phyloP scores from a whole-genome alignment of 2,797 vertebrate species.

The Sebastes paucispinis region DNA sequence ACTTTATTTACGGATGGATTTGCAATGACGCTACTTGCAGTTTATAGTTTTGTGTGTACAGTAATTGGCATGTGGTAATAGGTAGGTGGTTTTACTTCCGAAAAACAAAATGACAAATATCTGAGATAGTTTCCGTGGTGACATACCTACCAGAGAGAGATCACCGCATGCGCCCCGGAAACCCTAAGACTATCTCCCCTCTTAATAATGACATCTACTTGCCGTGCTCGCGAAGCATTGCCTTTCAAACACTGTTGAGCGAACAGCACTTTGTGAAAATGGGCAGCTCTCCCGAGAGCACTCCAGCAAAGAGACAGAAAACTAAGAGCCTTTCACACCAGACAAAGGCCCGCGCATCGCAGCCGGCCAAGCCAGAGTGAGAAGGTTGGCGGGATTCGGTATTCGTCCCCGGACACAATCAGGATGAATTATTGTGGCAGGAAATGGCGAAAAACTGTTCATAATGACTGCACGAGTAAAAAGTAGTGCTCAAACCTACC shows the following conservation, averaged over 20 bases:
- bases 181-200: conserved; percentile 70
- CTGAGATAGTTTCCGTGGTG: conserved; percentile 7
- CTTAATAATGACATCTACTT: conserved; percentile 83
- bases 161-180: conserved; percentile 38
- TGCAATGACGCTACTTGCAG: conserved; percentile 21
- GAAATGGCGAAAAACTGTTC: conserved; percentile 40
- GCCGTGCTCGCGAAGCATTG: conserved; percentile 75
- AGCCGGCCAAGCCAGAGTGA: conserved; percentile 53
- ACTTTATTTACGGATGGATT: conserved; percentile 65
- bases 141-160: conserved; percentile 36
- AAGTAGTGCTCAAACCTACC: conserved; percentile 79
- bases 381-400: conserved; percentile 52
- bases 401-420: conserved; percentile 55
- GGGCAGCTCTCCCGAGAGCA: conserved; percentile 78
- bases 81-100: conserved; percentile 14
- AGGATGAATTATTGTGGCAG: conserved; percentile 47
- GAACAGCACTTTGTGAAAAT: conserved; percentile 86
- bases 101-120: conserved; percentile 28
- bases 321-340: conserved; percentile 79
- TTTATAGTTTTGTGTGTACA: conserved; percentile 19
- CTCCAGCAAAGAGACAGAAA: conserved; percentile 75
- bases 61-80: conserved; percentile 27
- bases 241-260: conserved; percentile 79
- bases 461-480: conserved; percentile 24
- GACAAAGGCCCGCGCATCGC: conserved; percentile 58